Percentiles rank a stretch among this genome's conserved stretches.
phyloP scores from a whole-genome alignment of 2,113 vertebrate genomes.

The Nesospiza acunhae region DNA sequence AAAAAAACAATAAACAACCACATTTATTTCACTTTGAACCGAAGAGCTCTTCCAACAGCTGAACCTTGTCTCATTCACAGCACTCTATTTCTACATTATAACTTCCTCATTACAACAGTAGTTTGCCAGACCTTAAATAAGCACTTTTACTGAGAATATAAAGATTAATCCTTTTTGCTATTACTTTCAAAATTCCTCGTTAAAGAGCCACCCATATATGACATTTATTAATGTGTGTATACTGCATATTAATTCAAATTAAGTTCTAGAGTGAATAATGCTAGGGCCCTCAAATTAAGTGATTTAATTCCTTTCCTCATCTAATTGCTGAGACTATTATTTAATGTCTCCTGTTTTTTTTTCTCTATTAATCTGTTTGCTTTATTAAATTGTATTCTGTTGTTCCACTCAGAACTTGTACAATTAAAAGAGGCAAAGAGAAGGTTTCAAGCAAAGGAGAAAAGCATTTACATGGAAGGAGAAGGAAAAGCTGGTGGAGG shows the following conservation, averaged over 20 bases:
- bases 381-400: conserved; percentile 15
- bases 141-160: not conserved
- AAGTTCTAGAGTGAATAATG: not conserved
- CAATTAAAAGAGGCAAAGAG: not conserved
- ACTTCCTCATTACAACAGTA: not conserved
- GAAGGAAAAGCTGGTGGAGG: not conserved
- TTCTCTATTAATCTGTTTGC: conserved; percentile 42
- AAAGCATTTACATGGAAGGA: not conserved
- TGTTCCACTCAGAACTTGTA: not conserved
- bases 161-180: conserved; percentile 12
- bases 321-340: conserved; percentile 46
- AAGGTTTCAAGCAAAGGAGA: not conserved
- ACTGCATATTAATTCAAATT: conserved; percentile 31
- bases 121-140: not conserved
- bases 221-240: conserved; percentile 46
- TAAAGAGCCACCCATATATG: conserved; percentile 2
- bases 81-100: not conserved
- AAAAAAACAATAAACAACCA: not conserved
- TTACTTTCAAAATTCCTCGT: conserved; percentile 2
- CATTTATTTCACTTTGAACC: not conserved
- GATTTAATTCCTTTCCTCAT: conserved; percentile 34
- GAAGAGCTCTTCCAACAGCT: not conserved
- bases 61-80: not conserved
- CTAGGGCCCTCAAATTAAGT: not conserved
- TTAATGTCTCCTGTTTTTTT: conserved; percentile 44